Evolutionary conservation across 2,888 invertebrate species (phyloP), one percentile per base, ranked within the genome.

Genomic region (Pimpla rufipes): DNA sequence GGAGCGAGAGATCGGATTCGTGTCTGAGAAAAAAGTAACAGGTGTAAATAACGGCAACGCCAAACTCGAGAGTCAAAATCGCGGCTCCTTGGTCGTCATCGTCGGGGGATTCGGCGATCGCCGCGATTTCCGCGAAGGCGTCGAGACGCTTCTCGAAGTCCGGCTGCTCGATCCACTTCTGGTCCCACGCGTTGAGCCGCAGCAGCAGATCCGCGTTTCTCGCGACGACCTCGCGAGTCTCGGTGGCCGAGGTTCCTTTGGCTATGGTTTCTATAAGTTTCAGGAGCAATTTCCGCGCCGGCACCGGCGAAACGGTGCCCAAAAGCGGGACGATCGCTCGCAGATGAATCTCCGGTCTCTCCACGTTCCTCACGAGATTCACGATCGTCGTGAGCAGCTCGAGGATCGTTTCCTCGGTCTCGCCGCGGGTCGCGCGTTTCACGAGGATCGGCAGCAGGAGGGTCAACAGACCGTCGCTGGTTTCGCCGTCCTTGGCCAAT

Each of bases 81-180:
- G 93, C 92, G 2, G 92, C 87, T 42, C n/a, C n/a, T n/a, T n/a
- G n/a, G n/a, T 90, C 88, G 10, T 91, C 88, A 66, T 94, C 92
- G 75, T 94, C 92, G 0, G 91, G 92, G 0, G 94, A 94, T 13
- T 95, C 93, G n/a, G 94, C 86, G 76, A 95, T 90, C 59, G 94
- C 91, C 82, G 95, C 95, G 52, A 98, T 95, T 87, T 94, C 93
- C 88, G 95, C 96, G 88, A 98, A 97, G 0, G 97, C 97, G 74
- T 96, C 96, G 23, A 98, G 94, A 87, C 99, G 95, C 88, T 95
- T 95, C 83, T 97, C 96, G 89, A 97, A 98, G 93, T 99, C 98
- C 0, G 99, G 98, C 91, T 99, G 98, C 88, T 99, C 98, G n/a
- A 99, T 95, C 96, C 97, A 97, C 85, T 96, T 95, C 59, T 95